Evolutionary conservation across 2,797 vertebrate genomes (phyloP).

Genomic region (Sebastes steindachneri): DNA sequence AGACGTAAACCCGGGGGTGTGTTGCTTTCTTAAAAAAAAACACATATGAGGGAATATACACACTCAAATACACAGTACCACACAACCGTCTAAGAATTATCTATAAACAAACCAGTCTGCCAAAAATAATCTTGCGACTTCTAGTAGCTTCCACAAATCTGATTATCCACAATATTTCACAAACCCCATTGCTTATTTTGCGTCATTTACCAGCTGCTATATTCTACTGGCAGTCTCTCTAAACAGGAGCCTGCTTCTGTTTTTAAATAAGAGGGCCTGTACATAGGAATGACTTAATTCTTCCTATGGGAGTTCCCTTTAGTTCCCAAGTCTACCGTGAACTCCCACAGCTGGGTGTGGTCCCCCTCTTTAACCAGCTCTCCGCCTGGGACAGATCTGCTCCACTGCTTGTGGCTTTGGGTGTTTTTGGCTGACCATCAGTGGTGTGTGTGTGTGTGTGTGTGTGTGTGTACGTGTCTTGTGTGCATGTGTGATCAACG

Average conservation of each 20-base stretch:
- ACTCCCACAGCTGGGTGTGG: slow-evolving; percentile 62
- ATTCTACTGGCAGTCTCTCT: background rate
- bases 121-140: slow-evolving; percentile 13
- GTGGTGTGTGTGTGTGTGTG: slow-evolving; percentile 8
- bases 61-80: background rate
- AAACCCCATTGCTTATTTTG: background rate
- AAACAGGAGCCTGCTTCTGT: slow-evolving; percentile 23
- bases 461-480: background rate
- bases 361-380: slow-evolving; percentile 26
- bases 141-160: slow-evolving; percentile 5
- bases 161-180: background rate
- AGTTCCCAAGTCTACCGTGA: slow-evolving; percentile 36
- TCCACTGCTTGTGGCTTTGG: slow-evolving; percentile 46
- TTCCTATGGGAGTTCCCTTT: slow-evolving; percentile 66
- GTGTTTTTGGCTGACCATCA: slow-evolving; percentile 23
- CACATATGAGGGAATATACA: background rate
- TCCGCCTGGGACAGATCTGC: slow-evolving; percentile 16
- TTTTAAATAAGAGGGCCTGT: slow-evolving; percentile 14
- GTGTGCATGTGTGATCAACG: background rate
- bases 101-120: slow-evolving; percentile 16
- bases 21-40: background rate
- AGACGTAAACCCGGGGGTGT: background rate
- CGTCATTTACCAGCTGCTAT: slow-evolving; percentile 3
- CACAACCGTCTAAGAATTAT: slow-evolving; percentile 5
- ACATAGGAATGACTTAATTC: slow-evolving; percentile 65